Conservation (phyloP, 1,140 invertebrate genomes). For the Drosophila arawakana region DNA sequence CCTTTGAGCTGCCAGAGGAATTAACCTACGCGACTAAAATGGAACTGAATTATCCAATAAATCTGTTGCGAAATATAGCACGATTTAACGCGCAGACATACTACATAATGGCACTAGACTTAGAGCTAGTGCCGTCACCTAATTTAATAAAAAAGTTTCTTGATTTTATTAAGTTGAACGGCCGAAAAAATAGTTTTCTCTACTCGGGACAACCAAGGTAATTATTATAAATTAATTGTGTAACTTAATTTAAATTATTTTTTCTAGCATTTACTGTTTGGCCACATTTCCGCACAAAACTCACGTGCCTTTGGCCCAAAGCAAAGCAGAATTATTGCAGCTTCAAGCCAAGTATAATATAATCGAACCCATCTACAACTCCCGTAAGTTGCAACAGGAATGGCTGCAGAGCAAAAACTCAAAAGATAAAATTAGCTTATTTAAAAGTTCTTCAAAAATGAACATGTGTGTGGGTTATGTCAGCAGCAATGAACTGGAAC, state of each 20-base stretch:
- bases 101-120: conserved; percentile 41
- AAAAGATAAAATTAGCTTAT: conserved; percentile 5
- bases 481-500: conserved; percentile 39
- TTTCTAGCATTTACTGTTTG: conserved; percentile 36
- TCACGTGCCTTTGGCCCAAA: not conserved
- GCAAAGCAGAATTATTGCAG: conserved; percentile 12
- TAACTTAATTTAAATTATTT: not conserved
- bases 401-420: conserved; percentile 25
- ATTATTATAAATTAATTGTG: not conserved
- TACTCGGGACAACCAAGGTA: conserved; percentile 13
- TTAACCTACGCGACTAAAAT: conserved; percentile 20
- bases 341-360: conserved; percentile 15
- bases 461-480: conserved; percentile 43
- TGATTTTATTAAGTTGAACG: not conserved
- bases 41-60: conserved; percentile 32
- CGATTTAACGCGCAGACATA: conserved; percentile 33
- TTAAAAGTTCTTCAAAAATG: conserved; percentile 3
- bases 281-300: conserved; percentile 18
- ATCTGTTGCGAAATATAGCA: conserved; percentile 46
- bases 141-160: conserved; percentile 33
- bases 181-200: not conserved
- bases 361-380: conserved; percentile 17
- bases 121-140: conserved; percentile 32
- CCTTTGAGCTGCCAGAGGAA: not conserved
- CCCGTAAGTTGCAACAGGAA: not conserved